phyloP scores from a whole-genome alignment of 2,797 vertebrate genomes.

The Amniataba percoides region DNA sequence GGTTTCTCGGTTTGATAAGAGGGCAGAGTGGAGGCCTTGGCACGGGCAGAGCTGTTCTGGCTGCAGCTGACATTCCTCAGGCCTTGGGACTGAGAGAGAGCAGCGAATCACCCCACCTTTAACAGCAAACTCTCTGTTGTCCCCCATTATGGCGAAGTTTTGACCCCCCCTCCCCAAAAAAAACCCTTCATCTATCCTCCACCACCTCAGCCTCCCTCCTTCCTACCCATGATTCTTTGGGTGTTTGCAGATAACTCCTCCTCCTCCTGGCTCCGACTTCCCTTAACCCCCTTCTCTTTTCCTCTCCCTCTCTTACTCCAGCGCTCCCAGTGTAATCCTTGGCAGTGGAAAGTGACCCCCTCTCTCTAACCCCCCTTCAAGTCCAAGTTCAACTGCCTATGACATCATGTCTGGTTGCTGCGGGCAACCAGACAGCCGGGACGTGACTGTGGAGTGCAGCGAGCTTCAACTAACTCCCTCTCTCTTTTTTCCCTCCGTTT shows the following conservation, averaged over 20 bases:
- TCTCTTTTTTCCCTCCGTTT: constrained; percentile 62
- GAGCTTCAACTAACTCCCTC: constrained; percentile 80
- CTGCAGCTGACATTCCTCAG: constrained; percentile 78
- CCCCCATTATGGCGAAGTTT: constrained; percentile 44
- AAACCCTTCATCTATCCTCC: constrained; percentile 42
- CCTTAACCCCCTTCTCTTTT: constrained; percentile 58
- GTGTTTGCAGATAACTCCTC: constrained; percentile 74
- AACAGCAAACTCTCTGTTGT: constrained; percentile 56
- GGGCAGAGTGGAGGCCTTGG: constrained; percentile 72
- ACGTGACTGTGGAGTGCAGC: constrained; percentile 90
- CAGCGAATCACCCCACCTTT: constrained; percentile 62
- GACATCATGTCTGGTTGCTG: constrained; percentile 96
- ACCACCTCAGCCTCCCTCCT: constrained; percentile 46
- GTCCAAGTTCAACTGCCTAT: constrained; percentile 93
- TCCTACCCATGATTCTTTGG: constrained; percentile 65
- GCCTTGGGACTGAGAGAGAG: constrained; percentile 54
- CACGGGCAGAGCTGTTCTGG: constrained; percentile 62
- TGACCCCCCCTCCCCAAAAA: constrained; percentile 7
- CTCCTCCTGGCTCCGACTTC: constrained; percentile 70
- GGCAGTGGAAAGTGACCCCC: constrained; percentile 83
- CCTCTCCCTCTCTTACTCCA: constrained; percentile 63
- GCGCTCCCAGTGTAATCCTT: constrained; percentile 81
- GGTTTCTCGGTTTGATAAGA: constrained; percentile 80
- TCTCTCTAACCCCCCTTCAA: constrained; percentile 75
- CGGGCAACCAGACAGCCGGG: constrained; percentile 91